These are phyloP conservation scores for Aramus guarauna DNA, from an alignment of 2,113 vertebrate species.

Conservation along the genomic window DNA sequence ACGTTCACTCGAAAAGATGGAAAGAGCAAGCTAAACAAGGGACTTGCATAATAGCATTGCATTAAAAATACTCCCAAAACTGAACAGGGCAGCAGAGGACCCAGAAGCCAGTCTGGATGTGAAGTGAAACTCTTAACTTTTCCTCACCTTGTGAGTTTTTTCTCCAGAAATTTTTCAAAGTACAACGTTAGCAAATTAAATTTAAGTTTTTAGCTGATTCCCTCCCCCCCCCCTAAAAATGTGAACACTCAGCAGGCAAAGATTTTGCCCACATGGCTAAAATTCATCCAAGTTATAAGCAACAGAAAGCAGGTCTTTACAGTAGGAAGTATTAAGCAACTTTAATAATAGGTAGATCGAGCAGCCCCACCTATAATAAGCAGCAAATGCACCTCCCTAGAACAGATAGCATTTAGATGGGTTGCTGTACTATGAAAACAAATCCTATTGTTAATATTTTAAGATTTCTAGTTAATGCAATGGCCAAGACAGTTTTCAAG, in stretches of 20 bases:
- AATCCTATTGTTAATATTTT: background rate
- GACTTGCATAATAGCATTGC: slow-evolving; percentile 14
- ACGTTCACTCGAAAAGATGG: background rate
- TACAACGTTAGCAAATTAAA: background rate
- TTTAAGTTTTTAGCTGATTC: background rate
- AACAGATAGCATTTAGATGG: slow-evolving; percentile 28
- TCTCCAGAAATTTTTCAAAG: background rate
- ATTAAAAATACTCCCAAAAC: background rate
- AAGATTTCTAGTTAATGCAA: background rate
- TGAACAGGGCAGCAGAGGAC: background rate
- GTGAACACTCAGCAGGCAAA: background rate
- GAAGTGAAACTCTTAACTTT: slow-evolving; percentile 3
- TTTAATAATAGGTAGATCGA: slow-evolving; percentile 41
- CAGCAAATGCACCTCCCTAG: slow-evolving; percentile 34
- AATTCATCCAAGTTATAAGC: background rate
- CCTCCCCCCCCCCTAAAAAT: background rate
- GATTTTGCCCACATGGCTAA: background rate
- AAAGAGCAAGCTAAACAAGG: slow-evolving; percentile 30
- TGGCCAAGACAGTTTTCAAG: background rate
- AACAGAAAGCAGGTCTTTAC: slow-evolving; percentile 23
- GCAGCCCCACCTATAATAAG: slow-evolving; percentile 48
- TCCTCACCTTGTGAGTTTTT: background rate
- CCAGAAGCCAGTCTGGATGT: background rate
- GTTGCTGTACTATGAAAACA: background rate
- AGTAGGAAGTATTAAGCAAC: slow-evolving; percentile 49